Base-by-base conservation (phyloP, 2,888 invertebrate species). In the Parnassius mnemosyne region DNA sequence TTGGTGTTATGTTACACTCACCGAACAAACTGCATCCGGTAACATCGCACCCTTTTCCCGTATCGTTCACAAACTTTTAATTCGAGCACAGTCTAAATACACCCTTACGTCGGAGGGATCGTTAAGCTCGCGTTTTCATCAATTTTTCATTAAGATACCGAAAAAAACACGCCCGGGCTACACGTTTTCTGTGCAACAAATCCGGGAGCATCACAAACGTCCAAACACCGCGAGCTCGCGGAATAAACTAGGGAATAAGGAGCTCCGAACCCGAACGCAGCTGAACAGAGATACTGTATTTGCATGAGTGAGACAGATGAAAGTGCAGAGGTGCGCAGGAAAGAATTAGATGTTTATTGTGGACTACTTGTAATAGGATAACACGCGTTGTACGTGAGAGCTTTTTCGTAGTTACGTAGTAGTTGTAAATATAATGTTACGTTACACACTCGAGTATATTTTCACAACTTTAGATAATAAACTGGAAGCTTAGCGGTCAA, bases 311-410 rank as follows among this genome's bases (percentile, higher is more conserved):
- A 65, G 86, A 88, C 66, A 61, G 68, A 69, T 49, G 65, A 75
- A 75, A 81, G 83, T 85, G 87, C 87, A 85, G 87, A 90, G 90
- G 87, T 89, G 89, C 89, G 90, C 89, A 88, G 83, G 84, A 87
- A 88, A 88, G 86, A 87, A 89, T 88, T 87, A 85, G 87, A 89
- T 89, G 91, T 89, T 89, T 89, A 88, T 90, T 73, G 86, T 85
- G 84, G 85, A 80, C 80, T 84, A 80, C 81, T 80, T 79, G 87
- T 85, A 85, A 85, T 83, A 78, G 84, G 87, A 87, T 86, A 85
- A 87, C 81, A 83, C 81, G 79, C 81, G 79, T 78, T 78, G 72
- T 75, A 79, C 75, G 80, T 80, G 81, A 77, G 80, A 77, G 79
- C 79, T 83, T 83, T 83, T 79, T 69, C 69, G 75, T 79, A 80